Evolutionary conservation across 1,140 invertebrate species (phyloP).

Genomic region (Microvelia longipes): DNA sequence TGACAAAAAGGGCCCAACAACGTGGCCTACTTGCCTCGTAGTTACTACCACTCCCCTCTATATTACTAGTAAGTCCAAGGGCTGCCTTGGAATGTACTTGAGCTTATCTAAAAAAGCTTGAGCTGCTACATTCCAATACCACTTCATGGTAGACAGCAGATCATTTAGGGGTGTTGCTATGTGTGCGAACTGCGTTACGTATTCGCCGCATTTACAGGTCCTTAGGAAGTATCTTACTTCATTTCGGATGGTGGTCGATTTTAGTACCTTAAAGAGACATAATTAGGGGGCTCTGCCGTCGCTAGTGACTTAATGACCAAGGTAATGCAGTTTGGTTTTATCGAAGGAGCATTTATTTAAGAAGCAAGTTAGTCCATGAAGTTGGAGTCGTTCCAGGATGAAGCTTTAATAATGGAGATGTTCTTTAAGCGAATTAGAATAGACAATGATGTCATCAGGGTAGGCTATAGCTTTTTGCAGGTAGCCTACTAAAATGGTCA

Average conservation of each 20-base stretch:
- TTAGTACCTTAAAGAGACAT: neutral
- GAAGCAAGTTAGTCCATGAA: neutral
- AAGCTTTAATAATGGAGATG: constrained; percentile 21
- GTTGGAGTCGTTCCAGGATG: constrained; percentile 24
- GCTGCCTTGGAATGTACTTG: neutral
- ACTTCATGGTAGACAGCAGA: constrained; percentile 2
- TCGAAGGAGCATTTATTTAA: neutral
- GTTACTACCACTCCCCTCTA: no score
- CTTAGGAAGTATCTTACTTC: constrained; percentile 5
- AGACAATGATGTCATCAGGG: constrained; percentile 32
- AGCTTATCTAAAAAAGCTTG: neutral
- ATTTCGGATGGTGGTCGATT: neutral
- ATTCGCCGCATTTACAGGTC: constrained; percentile 17
- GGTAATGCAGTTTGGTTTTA: neutral
- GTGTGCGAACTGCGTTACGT: constrained; percentile 25
- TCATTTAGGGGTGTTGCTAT: constrained; percentile 25
- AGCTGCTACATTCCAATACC: constrained; percentile 9
- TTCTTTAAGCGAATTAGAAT: constrained; percentile 25
- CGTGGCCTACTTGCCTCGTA: no score
- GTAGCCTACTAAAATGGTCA: constrained; percentile 26
- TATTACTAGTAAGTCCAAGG: no score
- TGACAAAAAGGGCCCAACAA: no score
- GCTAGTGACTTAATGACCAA: neutral
- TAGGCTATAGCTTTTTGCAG: constrained; percentile 28
- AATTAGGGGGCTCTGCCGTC: neutral